Evolutionary conservation across 2,113 vertebrate genomes (phyloP), one percentile per base, ranked within the genome.

Genomic region (Acrocephalus kingi): DNA sequence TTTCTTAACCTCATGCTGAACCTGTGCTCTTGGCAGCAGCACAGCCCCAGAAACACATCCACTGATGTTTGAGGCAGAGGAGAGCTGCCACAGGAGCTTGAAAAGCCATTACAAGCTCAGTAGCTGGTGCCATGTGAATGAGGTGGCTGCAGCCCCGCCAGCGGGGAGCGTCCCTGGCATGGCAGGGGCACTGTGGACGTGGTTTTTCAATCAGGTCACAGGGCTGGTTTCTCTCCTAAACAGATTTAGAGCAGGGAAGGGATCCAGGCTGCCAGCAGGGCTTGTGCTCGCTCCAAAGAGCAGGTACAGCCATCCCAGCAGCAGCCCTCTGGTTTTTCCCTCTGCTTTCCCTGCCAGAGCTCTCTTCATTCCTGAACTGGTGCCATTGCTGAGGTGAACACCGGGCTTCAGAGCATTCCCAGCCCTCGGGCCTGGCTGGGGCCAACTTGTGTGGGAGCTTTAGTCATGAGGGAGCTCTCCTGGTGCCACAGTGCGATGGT

Each of bases 1-100:
- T 96, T 96, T 82, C 80, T 76, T 96, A 95, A 95, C 96, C 94
- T 96, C 67, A 5, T 21, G 0, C 28, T 97, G 96, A 96, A 95
- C 91, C 87, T 87, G 49, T 81, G 87, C 58, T 72, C 59, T 63
- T 95, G 96, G 95, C 93, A 96, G 87, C 69, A 88, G 67, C 46
- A 72, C 52, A 67, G 59, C 62, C 49, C 71, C 69, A 94, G 31
- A 54, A 95, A 79, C 84, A 79, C 2, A 27, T 45, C 51, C 71
- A 63, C 16, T 77, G 96, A 72, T 13, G 68, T 67, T 43, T 55
- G 20, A 54, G 68, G 83, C 27, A 3, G 41, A 72, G 87, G 31
- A 91, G 78, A 76, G 67, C 69, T 95, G 96, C 92, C 84, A 51
- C 7, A 4, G 67, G 71, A 78, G 63, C 93, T 72, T 46, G 4